Evolutionary conservation across 1,140 invertebrate genomes (phyloP).

Genomic region (Cyrtorhinus lividipennis): DNA sequence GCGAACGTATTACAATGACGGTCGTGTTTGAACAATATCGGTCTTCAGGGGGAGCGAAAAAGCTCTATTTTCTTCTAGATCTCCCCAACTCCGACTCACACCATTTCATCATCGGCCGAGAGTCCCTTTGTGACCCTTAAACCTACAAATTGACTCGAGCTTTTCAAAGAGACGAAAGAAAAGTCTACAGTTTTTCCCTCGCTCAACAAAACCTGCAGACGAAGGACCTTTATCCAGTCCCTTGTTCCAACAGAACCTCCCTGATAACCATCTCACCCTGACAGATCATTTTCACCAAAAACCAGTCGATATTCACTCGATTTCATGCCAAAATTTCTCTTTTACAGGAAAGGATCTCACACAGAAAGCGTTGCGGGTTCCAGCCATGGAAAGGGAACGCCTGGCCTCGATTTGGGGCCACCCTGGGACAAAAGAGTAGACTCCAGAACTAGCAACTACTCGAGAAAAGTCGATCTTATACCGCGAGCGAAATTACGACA

Average conservation of each 20-base stretch:
- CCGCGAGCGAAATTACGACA: conserved; percentile 23
- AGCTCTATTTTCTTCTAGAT: too few relatives aligned
- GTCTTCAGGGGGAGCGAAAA: too few relatives aligned
- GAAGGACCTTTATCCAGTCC: not conserved
- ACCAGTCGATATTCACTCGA: not conserved
- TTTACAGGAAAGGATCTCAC: not conserved
- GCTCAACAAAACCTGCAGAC: not conserved
- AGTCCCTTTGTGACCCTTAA: too few relatives aligned
- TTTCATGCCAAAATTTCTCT: not conserved
- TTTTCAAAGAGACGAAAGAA: not conserved
- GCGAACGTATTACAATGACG: too few relatives aligned
- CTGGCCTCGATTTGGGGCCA: not conserved
- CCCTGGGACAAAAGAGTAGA: not conserved
- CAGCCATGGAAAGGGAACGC: not conserved
- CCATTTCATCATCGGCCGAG: too few relatives aligned
- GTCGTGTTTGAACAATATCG: too few relatives aligned
- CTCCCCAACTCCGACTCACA: too few relatives aligned
- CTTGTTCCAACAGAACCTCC: not conserved
- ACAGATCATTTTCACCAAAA: not conserved
- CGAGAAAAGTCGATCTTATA: conserved; percentile 20
- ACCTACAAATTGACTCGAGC: not conserved
- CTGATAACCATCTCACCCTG: not conserved
- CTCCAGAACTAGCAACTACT: not conserved
- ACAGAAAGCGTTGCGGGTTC: not conserved
- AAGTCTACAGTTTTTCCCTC: not conserved